Conservation (phyloP, 2,888 invertebrate species). For the Smittia aterrima region DNA sequence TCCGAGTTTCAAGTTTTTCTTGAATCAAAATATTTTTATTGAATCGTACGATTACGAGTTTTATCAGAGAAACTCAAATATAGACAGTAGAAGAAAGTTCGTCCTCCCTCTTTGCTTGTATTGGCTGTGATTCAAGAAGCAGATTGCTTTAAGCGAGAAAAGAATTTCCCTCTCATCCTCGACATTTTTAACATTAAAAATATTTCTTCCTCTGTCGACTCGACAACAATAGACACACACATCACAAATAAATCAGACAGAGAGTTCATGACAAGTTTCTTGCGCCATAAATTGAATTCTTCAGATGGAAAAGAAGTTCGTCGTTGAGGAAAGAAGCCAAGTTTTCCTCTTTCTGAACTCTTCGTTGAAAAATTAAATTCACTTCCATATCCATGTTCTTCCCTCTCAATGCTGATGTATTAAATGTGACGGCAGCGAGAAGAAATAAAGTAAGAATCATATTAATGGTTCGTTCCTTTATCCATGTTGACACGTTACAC, state of each 20-base stretch:
- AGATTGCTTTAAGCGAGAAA: neutral
- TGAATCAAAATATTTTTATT: too few relatives aligned
- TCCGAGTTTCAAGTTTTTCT: too few relatives aligned
- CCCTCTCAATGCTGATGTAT: neutral
- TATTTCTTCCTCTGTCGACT: neutral
- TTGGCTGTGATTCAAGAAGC: slow-evolving; percentile 12
- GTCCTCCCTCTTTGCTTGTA: neutral
- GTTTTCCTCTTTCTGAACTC: neutral
- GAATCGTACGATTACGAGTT: too few relatives aligned
- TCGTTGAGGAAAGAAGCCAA: neutral
- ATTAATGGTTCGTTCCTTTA: neutral
- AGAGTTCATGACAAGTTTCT: slow-evolving; percentile 16
- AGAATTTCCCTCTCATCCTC: neutral
- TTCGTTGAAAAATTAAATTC: neutral
- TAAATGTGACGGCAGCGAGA: neutral
- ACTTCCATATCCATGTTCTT: neutral
- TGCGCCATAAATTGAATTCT: slow-evolving; percentile 3
- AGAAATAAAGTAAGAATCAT: neutral
- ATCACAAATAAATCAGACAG: neutral
- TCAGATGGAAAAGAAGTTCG: neutral
- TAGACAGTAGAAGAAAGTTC: neutral
- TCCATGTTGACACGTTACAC: slow-evolving; percentile 1
- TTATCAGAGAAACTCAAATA: too few relatives aligned
- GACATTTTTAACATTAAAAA: neutral
- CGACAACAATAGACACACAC: neutral